A percentile compares a stretch with the other conserved stretches of the same genome.
These are phyloP conservation scores for Branchinecta sandiegonensis DNA, from an alignment of 2,888 invertebrate species.

Conservation along the genomic window DNA sequence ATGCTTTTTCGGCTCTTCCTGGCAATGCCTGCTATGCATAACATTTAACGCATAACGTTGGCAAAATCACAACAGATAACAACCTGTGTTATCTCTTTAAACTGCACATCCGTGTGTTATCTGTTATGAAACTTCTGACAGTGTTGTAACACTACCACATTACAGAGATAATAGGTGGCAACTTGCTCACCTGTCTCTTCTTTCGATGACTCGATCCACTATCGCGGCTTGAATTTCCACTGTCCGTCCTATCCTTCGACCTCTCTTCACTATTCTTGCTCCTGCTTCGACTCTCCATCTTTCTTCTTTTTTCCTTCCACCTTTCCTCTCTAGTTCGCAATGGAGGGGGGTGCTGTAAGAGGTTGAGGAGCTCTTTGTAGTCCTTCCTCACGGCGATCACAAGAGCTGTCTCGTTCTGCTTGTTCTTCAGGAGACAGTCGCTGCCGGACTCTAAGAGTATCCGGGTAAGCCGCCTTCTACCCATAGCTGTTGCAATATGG, in stretches of 20 bases:
- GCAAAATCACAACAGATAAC: too few relatives aligned
- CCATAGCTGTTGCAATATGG: constrained; percentile 89
- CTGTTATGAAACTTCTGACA: too few relatives aligned
- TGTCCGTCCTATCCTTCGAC: constrained; percentile 26
- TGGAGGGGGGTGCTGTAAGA: constrained; percentile 44
- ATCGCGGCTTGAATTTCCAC: constrained; percentile 31
- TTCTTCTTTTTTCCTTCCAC: constrained; percentile 32
- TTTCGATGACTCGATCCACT: constrained; percentile 31
- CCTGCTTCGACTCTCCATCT: constrained; percentile 32
- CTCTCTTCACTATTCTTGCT: constrained; percentile 34
- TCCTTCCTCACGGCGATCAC: constrained; percentile 81
- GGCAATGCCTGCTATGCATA: too few relatives aligned
- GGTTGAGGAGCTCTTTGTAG: constrained; percentile 63
- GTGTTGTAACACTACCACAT: too few relatives aligned
- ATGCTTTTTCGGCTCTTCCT: too few relatives aligned
- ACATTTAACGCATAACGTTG: too few relatives aligned
- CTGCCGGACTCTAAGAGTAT: constrained; percentile 77
- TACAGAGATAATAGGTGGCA: too few relatives aligned
- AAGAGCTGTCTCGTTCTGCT: constrained; percentile 73
- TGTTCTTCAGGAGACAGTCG: constrained; percentile 53
- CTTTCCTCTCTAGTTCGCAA: constrained; percentile 29
- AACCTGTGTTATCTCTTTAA: too few relatives aligned
- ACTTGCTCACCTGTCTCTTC: constrained; percentile 33
- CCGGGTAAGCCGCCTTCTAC: constrained; percentile 71
- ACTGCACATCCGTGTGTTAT: too few relatives aligned